Evolutionary conservation across 2,888 invertebrate genomes (phyloP).

Genomic region (Apomyelois bistriatella): DNA sequence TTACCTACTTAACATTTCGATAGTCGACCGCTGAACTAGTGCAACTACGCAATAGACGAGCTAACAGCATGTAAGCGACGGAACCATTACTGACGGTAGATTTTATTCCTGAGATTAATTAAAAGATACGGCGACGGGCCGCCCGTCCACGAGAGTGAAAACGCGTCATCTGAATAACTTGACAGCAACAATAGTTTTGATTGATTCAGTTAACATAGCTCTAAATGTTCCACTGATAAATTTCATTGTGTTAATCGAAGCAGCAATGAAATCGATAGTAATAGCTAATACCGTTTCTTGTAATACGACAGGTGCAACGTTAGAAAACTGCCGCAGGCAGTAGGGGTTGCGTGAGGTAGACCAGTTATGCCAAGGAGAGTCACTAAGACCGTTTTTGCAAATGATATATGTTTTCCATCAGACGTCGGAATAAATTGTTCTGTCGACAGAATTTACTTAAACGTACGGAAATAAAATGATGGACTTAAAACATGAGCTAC

Average conservation of each 20-base stretch:
- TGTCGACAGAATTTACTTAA: slow-evolving; percentile 15
- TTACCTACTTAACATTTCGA: no score
- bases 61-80: slow-evolving; percentile 45
- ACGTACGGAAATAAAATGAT: slow-evolving; percentile 8
- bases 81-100: slow-evolving; percentile 60
- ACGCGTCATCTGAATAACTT: slow-evolving; percentile 48
- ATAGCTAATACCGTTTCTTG: slow-evolving; percentile 34
- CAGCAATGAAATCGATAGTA: slow-evolving; percentile 44
- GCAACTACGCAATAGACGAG: slow-evolving; percentile 43
- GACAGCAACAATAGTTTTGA: slow-evolving; percentile 38
- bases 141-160: slow-evolving; percentile 60
- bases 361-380: slow-evolving; percentile 68
- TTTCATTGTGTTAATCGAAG: slow-evolving; percentile 28
- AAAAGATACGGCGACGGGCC: slow-evolving; percentile 64
- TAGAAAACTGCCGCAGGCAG: slow-evolving; percentile 60
- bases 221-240: slow-evolving; percentile 23
- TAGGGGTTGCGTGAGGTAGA: slow-evolving; percentile 68
- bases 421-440: slow-evolving; percentile 43
- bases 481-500: not conserved
- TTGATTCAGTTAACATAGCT: slow-evolving; percentile 33
- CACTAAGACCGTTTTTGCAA: slow-evolving; percentile 60
- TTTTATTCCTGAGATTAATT: slow-evolving; percentile 75
- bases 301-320: slow-evolving; percentile 57
- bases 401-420: slow-evolving; percentile 69
- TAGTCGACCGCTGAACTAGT: not conserved